Evolutionary conservation across 2,797 vertebrate genomes (phyloP), one percentile per base, ranked within the genome.

Genomic region (Sphaeramia orbicularis): DNA sequence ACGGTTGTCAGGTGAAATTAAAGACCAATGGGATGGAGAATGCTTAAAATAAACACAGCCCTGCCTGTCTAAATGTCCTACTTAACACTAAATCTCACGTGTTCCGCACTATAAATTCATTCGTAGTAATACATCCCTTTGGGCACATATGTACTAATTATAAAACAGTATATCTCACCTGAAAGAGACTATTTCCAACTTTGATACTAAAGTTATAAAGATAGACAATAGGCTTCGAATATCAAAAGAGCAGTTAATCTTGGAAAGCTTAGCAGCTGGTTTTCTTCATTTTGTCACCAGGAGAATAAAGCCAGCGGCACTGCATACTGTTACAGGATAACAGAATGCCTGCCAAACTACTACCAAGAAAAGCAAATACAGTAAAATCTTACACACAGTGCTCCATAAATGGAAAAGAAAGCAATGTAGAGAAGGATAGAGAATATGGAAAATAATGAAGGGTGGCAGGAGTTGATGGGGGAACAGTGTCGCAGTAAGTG

Each of bases 31-130:
- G 62, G 77, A 81, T 9, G 7, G 43, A 73, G 72, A 68, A 76
- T 58, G 73, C 87, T 81, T 84, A 86, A 93, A 92, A 92, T 92
- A 92, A 89, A 91, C 78, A 65, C 62, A 42, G 38, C 49, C n/a
- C 61, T 48, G 59, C n/a, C 58, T 71, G 71, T 54, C 53, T 56
- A 65, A 81, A 81, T 24, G 80, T 58, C 83, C 82, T 77, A 90
- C 79, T 90, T 89, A 83, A 61, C 63, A 56, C 41, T 56, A 67
- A 11, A 74, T 74, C 78, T 80, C 71, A 49, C 49, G 52, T 64
- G 53, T 50, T 65, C 74, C 69, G 75, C n/a, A 13, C 19, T 38
- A 50, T 51, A 36, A 51, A 65, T 74, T 47, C 42, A 51, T 67
- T 48, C 16, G 6, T 14, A n/a, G 27, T 27, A 54, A n/a, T 59